Conservation (phyloP, 2,888 invertebrate species). For the Drosophila rellima region DNA sequence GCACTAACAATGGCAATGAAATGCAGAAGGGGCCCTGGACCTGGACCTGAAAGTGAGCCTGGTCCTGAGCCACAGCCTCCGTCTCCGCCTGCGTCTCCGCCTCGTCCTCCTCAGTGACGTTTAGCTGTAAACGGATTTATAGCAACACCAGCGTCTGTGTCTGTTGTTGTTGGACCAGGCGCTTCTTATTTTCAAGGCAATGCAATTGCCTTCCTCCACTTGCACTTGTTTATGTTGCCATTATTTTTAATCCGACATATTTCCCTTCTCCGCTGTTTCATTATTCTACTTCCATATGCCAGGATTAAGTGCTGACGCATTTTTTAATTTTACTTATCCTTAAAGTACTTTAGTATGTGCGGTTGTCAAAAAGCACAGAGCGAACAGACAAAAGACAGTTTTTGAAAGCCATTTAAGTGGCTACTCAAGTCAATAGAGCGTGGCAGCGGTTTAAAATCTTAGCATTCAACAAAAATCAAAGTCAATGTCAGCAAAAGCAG, state of each 20-base stretch:
- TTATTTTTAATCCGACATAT: conserved; percentile 66
- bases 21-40: conserved; percentile 37
- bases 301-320: conserved; percentile 54
- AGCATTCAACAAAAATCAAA: conserved; percentile 42
- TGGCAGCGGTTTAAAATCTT: conserved; percentile 43
- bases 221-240: conserved; percentile 70
- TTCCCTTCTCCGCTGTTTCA: conserved; percentile 14
- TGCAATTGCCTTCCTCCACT: conserved; percentile 38
- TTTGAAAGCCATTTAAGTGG: conserved; percentile 41
- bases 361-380: conserved; percentile 31
- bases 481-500: conserved; percentile 49
- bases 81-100: not conserved
- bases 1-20: conserved; percentile 74
- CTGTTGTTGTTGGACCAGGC: not conserved
- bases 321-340: conserved; percentile 28
- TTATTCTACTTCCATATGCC: conserved; percentile 23
- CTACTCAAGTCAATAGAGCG: conserved; percentile 39
- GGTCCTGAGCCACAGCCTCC: not conserved
- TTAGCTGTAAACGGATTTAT: conserved; percentile 74
- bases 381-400: conserved; percentile 60
- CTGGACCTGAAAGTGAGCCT: not conserved
- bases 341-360: not conserved
- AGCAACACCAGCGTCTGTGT: conserved; percentile 32
- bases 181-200: conserved; percentile 57
- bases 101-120: conserved; percentile 54